Percentiles rank a stretch among this genome's conserved stretches.
Evolutionary conservation across 2,113 vertebrate species (phyloP).

Genomic region (Herpailurus yagouaroundi): DNA sequence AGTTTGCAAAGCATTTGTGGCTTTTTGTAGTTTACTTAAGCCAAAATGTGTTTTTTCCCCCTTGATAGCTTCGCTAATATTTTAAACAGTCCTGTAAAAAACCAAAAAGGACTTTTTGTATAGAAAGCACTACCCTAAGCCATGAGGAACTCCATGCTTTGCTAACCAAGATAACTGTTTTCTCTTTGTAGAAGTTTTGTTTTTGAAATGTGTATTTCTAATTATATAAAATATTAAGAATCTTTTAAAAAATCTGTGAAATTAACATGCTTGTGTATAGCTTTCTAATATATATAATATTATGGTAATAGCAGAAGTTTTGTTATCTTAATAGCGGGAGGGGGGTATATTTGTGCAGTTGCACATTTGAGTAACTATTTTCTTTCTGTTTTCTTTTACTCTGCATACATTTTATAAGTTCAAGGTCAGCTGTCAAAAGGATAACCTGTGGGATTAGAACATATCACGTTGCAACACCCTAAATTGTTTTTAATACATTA

Average conservation of each 20-base stretch:
- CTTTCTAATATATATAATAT: slow-evolving; percentile 99
- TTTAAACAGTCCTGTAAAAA: slow-evolving; percentile 93
- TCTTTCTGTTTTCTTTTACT: slow-evolving; percentile 87
- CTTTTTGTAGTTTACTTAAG: slow-evolving; percentile 99
- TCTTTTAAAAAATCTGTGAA: slow-evolving; percentile 99
- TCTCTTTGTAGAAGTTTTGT: slow-evolving; percentile 99
- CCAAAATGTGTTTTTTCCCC: slow-evolving; percentile 97
- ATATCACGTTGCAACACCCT: slow-evolving; percentile 84
- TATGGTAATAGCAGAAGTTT: slow-evolving; percentile 94
- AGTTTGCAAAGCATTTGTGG: slow-evolving; percentile 99
- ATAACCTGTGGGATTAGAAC: slow-evolving; percentile 86
- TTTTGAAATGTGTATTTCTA: slow-evolving; percentile 99
- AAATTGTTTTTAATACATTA: slow-evolving; percentile 86
- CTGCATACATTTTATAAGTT: slow-evolving; percentile 88
- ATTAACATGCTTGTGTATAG: slow-evolving; percentile 99
- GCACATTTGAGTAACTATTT: slow-evolving; percentile 91
- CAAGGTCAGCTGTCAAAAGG: slow-evolving; percentile 84
- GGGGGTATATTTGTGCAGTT: slow-evolving; percentile 95
- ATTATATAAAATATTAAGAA: slow-evolving; percentile 99
- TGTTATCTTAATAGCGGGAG: slow-evolving; percentile 96
- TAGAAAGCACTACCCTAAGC: slow-evolving; percentile 93
- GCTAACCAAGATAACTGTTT: slow-evolving; percentile 97
- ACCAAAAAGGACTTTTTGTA: slow-evolving; percentile 91
- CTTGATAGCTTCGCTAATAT: slow-evolving; percentile 98
- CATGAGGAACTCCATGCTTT: slow-evolving; percentile 98